These are phyloP conservation scores for Phengaris alcon DNA, from an alignment of 2,888 invertebrate genomes.

Conservation along the genomic window DNA sequence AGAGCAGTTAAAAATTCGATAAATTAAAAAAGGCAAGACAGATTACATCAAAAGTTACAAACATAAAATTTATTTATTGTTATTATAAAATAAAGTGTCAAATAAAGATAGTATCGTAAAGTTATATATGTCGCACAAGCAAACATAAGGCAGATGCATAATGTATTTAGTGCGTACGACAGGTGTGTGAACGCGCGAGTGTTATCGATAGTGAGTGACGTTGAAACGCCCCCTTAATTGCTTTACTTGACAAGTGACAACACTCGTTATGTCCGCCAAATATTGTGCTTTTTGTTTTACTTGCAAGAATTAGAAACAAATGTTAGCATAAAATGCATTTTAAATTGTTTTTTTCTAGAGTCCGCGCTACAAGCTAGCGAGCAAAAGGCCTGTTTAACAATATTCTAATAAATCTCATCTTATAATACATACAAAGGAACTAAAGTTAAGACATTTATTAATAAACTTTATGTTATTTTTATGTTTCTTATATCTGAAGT, in stretches of 20 bases:
- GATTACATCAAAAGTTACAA: not conserved
- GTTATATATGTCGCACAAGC: not conserved
- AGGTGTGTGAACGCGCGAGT: constrained; percentile 60
- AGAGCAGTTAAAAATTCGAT: too few relatives aligned
- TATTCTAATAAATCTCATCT: too few relatives aligned
- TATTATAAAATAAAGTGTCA: not conserved
- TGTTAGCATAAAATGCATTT: not conserved
- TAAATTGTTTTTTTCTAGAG: not conserved
- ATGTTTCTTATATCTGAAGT: not conserved
- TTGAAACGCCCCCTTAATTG: constrained; percentile 48
- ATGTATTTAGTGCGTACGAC: constrained; percentile 45
- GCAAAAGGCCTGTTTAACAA: too few relatives aligned
- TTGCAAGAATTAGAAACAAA: constrained; percentile 27
- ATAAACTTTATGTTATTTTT: not conserved
- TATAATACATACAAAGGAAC: not conserved
- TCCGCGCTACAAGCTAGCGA: too few relatives aligned
- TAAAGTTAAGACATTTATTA: not conserved
- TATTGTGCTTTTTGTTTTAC: constrained; percentile 32
- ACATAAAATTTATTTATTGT: not conserved
- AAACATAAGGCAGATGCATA: constrained; percentile 38
- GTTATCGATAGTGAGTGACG: constrained; percentile 53
- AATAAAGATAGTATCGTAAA: constrained; percentile 3
- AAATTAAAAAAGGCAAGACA: not conserved
- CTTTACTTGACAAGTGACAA: constrained; percentile 46
- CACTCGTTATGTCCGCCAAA: constrained; percentile 38